These are phyloP conservation scores for Premnoplex brunnescens DNA, from an alignment of 2,797 vertebrate genomes.

Conservation along the genomic window DNA sequence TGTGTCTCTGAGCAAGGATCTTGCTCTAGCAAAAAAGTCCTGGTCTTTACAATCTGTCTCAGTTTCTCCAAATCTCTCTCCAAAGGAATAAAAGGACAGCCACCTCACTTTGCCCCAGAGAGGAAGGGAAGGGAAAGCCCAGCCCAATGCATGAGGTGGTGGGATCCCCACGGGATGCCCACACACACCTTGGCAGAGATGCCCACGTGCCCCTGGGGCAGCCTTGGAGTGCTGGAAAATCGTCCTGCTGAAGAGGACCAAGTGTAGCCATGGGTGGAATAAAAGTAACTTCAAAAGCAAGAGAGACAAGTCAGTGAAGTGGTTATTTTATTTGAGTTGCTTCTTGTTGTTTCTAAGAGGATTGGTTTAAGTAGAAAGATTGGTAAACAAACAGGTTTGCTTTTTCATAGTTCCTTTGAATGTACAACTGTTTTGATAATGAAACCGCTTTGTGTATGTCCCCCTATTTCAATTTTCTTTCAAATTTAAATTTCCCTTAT, in stretches of 20 bases:
- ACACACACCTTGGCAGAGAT: neutral
- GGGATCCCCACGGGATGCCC: neutral
- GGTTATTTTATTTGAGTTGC: neutral
- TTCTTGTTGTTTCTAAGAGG: neutral
- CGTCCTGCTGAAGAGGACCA: fast-evolving
- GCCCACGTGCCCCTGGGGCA: fast-evolving
- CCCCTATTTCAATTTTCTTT: neutral
- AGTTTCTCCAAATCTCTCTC: neutral
- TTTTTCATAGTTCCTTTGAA: neutral
- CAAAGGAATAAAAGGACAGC: neutral
- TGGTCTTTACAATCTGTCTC: neutral
- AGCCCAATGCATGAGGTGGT: fast-evolving
- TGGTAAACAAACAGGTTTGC: neutral
- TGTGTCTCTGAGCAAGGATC: neutral
- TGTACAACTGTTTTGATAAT: neutral
- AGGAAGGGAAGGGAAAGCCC: neutral
- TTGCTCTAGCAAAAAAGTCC: neutral
- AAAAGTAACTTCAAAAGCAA: neutral
- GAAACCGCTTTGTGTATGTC: neutral
- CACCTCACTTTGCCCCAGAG: neutral
- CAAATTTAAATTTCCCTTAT: neutral
- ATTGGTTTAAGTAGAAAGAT: neutral
- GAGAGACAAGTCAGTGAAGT: neutral
- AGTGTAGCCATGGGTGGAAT: fast-evolving
- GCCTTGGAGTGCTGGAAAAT: neutral